phyloP scores from a whole-genome alignment of 2,797 vertebrate genomes.

The Urophycis tenuis region DNA sequence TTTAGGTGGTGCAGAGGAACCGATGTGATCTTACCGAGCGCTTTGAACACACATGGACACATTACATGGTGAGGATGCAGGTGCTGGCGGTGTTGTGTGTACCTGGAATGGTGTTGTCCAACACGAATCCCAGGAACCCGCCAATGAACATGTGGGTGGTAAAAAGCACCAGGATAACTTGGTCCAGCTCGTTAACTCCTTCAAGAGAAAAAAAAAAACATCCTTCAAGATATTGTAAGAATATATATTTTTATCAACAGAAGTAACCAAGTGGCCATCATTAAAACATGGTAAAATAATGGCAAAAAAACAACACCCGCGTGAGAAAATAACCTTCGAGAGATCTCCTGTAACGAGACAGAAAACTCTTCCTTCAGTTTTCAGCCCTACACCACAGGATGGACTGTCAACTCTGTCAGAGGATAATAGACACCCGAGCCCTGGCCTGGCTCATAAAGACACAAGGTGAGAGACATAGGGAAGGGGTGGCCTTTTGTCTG shows the following conservation, averaged over 20 bases:
- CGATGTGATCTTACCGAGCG: no score
- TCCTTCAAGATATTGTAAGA: background rate
- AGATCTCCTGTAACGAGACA: background rate
- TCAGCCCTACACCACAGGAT: background rate
- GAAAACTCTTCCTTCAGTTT: background rate
- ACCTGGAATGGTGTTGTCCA: constrained; percentile 74
- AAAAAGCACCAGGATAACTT: constrained; percentile 67
- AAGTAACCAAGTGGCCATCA: background rate
- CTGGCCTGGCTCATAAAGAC: background rate
- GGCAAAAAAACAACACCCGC: background rate
- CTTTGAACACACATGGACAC: no score
- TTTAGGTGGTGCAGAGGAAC: no score
- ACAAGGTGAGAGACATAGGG: background rate
- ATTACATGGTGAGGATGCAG: background rate
- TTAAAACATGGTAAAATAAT: background rate
- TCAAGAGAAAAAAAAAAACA: constrained; percentile 8
- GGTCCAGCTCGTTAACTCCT: constrained; percentile 70
- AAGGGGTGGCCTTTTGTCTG: no score
- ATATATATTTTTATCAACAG: background rate
- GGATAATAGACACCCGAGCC: background rate
- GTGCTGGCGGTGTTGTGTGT: background rate
- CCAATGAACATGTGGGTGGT: constrained; percentile 68
- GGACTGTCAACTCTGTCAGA: background rate
- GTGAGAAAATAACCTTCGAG: background rate
- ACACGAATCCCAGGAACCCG: constrained; percentile 71